A percentile compares a stretch with the other conserved stretches of the same genome.
These are phyloP conservation scores for Thalpophila matura DNA, from an alignment of 2,888 invertebrate species.

Conservation along the genomic window DNA sequence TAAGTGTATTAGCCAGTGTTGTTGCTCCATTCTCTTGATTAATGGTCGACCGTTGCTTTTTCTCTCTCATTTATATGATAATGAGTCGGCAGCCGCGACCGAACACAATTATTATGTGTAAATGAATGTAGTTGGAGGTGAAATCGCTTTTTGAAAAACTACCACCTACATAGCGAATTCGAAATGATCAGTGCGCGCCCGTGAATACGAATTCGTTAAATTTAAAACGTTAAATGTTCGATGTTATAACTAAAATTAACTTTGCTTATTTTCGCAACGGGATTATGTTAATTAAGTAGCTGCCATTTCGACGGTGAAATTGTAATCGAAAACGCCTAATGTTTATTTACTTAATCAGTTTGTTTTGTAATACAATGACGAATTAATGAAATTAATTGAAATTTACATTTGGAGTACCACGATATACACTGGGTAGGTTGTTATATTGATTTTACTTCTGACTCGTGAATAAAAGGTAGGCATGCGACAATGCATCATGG, in stretches of 20 bases:
- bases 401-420: constrained; percentile 49
- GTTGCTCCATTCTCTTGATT: constrained; percentile 88
- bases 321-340: constrained; percentile 80
- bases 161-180: constrained; percentile 63
- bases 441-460: constrained; percentile 38
- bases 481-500: constrained; percentile 31
- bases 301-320: constrained; percentile 76
- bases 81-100: constrained; percentile 84
- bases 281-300: constrained; percentile 82
- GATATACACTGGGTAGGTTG: constrained; percentile 15
- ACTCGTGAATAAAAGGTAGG: constrained; percentile 30
- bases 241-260: constrained; percentile 81
- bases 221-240: constrained; percentile 71
- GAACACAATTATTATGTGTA: constrained; percentile 87
- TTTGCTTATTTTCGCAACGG: constrained; percentile 78
- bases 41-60: constrained; percentile 87
- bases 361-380: constrained; percentile 73
- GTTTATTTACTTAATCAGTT: constrained; percentile 83
- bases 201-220: constrained; percentile 64
- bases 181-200: constrained; percentile 66
- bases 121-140: constrained; percentile 81
- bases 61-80: constrained; percentile 90
- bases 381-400: constrained; percentile 62
- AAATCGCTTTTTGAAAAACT: constrained; percentile 77
- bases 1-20: constrained; percentile 90